phyloP scores from a whole-genome alignment of 2,113 vertebrate species.

The Melanostigma gelatinosum region DNA sequence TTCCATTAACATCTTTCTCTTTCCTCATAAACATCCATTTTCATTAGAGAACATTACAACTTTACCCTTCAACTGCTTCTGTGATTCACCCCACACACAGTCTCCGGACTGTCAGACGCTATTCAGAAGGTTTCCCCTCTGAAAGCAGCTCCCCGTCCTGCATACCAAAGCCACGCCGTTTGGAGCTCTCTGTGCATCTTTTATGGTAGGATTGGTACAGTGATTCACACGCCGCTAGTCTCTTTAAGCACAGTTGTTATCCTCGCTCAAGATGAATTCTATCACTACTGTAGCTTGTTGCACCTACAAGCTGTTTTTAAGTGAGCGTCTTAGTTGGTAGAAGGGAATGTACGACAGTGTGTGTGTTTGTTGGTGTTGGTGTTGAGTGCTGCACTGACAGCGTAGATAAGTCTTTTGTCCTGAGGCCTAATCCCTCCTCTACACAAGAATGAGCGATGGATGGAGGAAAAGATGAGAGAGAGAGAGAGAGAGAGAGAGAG shows the following conservation, averaged over 20 bases:
- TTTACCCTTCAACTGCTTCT: slow-evolving; percentile 30
- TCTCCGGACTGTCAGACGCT: slow-evolving; percentile 15
- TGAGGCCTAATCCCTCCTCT: slow-evolving; percentile 61
- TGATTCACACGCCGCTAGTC: slow-evolving; percentile 26
- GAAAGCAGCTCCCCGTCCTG: slow-evolving; percentile 2
- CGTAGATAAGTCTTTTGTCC: slow-evolving; percentile 59
- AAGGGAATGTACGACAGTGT: slow-evolving; percentile 21
- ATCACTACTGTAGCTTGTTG: slow-evolving; percentile 40
- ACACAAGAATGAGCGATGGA: slow-evolving; percentile 52
- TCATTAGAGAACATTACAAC: slow-evolving; percentile 35
- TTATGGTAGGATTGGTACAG: slow-evolving; percentile 7
- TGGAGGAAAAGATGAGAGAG: slow-evolving; percentile 43
- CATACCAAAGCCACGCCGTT: slow-evolving; percentile 7
- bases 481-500: slow-evolving; percentile 7
- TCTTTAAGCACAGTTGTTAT: too few relatives aligned
- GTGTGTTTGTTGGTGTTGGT: slow-evolving; percentile 38
- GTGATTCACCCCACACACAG: slow-evolving; percentile 30
- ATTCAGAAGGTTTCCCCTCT: slow-evolving; percentile 15
- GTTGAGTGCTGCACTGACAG: slow-evolving; percentile 46
- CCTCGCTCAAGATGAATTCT: slow-evolving; percentile 30
- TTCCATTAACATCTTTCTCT: slow-evolving; percentile 34
- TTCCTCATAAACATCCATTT: slow-evolving; percentile 44
- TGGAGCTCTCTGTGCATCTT: not conserved
- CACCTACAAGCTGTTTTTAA: slow-evolving; percentile 53
- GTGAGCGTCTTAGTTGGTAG: slow-evolving; percentile 32